A percentile compares a stretch with the other conserved stretches of the same genome.
Evolutionary conservation across 1,140 invertebrate genomes (phyloP).

Genomic region (Brachionus rotundiformis): DNA sequence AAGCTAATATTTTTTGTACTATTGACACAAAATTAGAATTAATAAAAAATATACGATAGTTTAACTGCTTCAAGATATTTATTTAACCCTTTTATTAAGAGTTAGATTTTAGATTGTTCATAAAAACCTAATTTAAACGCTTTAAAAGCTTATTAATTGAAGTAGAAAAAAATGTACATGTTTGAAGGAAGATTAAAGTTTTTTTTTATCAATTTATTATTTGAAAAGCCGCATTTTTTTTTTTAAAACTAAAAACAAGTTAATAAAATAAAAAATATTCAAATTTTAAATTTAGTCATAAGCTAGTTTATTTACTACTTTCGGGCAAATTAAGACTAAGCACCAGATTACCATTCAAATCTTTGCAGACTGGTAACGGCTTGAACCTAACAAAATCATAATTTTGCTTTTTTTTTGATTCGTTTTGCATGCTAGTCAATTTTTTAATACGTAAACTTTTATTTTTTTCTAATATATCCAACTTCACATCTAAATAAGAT

Average conservation of each 20-base stretch:
- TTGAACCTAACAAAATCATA: slow-evolving; percentile 36
- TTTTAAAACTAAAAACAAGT: background rate
- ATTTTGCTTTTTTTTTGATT: background rate
- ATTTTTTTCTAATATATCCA: background rate
- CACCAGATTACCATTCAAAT: slow-evolving; percentile 35
- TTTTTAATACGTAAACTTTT: background rate
- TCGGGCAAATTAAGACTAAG: slow-evolving; percentile 38
- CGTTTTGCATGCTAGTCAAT: background rate
- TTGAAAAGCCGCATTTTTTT: background rate
- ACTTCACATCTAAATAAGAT: slow-evolving; percentile 8
- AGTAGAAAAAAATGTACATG: background rate
- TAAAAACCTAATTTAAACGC: background rate
- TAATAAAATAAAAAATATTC: background rate
- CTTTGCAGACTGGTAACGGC: slow-evolving; percentile 31
- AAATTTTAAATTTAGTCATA: background rate
- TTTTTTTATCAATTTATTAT: slow-evolving; percentile 7
- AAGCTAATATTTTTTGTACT: background rate
- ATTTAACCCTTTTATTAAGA: background rate
- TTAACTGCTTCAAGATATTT: slow-evolving; percentile 33
- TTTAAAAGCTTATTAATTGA: slow-evolving; percentile 2
- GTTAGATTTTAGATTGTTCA: background rate
- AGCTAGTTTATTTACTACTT: background rate
- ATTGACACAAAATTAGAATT: slow-evolving; percentile 23
- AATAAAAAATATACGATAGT: background rate
- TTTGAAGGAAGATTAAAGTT: background rate